Evolutionary conservation across 2,113 vertebrate species (phyloP), one percentile per base, ranked within the genome.

Genomic region (Pundamilia nyererei): DNA sequence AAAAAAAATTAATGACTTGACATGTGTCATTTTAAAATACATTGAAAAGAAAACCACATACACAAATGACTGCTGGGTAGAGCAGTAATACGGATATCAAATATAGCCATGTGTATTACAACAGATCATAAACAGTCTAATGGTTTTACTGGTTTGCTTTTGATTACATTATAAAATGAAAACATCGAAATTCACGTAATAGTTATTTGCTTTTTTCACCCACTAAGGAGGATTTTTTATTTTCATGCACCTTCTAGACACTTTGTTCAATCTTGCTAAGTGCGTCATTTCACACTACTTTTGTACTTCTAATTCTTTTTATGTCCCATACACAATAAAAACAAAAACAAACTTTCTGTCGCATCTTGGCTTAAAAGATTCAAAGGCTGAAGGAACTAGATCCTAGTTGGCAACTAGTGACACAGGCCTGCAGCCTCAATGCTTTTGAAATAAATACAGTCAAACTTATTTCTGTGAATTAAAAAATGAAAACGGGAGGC

Each of bases 241-340:
- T n/a, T 65, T 65, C 17, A 35, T 65, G 31, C 60, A n/a, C 17
- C 33, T 65, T 7, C 10, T 38, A 38, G 60, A 65, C 17, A 19
- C 58, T n/a, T 35, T n/a, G 31, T 65, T 35, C 33, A 35, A 21
- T 35, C 33, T 38, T 65, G 60, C 33, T 33, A 62, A 62, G 31
- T 0, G 1, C 2, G 0, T n/a, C 31, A 35, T 62, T 62, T 62
- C 17, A 62, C 58, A 58, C 0, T 19, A 60, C 0, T 19, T 33
- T 62, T 6, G 9, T 19, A 62, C 29, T 62, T 62, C 31, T 35
- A n/a, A 35, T 19, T 35, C 3, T 33, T 35, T 35, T 2, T 62
- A 62, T 35, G 17, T 35, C 31, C 60, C 0, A 38, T 38, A 6
- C 58, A 7, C 58, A 62, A 62, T 35, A 62, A 62, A 65, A n/a